Percentiles rank a stretch among this genome's conserved stretches.
Evolutionary conservation across 2,113 vertebrate species (phyloP).

Genomic region (Neogale vison): DNA sequence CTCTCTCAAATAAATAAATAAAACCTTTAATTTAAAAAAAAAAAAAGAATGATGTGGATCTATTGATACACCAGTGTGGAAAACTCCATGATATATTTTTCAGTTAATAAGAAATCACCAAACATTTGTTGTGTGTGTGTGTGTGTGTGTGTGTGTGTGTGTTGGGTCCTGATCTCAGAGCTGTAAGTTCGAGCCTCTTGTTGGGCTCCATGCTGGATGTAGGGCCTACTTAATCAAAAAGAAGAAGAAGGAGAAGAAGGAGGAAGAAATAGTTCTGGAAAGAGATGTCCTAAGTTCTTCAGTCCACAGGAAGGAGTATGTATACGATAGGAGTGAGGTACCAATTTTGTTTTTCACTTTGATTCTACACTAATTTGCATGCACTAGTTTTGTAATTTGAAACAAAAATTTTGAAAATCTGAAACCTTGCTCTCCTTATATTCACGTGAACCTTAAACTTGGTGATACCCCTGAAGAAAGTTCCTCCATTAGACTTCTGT

Average conservation of each 20-base stretch:
- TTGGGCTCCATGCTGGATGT: not conserved
- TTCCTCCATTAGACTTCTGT: constrained; percentile 2
- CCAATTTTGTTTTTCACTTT: not conserved
- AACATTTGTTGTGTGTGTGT: no score
- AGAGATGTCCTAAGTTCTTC: not conserved
- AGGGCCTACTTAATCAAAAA: not conserved
- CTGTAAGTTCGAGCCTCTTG: not conserved
- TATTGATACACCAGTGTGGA: no score
- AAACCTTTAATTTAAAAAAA: no score
- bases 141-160: no score
- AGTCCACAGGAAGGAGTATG: not conserved
- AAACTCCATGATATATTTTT: no score
- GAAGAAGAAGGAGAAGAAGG: not conserved
- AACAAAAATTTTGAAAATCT: not conserved
- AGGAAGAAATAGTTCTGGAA: not conserved
- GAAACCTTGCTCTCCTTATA: not conserved
- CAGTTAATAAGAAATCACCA: no score
- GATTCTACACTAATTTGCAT: not conserved
- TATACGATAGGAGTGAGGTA: not conserved
- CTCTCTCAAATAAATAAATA: no score
- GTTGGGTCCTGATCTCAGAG: not conserved
- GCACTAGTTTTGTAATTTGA: not conserved
- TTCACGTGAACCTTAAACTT: not conserved
- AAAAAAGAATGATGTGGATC: no score
- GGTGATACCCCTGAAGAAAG: not conserved